phyloP scores from a whole-genome alignment of 1,140 invertebrate genomes.

The Melanaphis sacchari region DNA sequence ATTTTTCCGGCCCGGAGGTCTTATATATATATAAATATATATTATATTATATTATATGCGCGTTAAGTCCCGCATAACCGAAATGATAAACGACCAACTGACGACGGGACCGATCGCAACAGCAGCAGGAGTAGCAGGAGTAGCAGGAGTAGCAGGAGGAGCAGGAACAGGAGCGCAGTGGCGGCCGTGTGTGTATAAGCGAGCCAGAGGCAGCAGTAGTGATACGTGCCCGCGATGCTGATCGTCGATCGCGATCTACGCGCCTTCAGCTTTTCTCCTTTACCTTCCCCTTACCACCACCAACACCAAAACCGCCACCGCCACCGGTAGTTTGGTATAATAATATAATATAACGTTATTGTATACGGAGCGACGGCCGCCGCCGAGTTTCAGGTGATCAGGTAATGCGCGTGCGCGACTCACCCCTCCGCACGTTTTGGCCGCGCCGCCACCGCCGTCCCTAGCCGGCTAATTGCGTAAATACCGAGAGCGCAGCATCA shows the following conservation, averaged over 20 bases:
- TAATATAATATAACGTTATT: background rate
- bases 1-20: slow-evolving; percentile 16
- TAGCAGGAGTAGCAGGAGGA: too few relatives aligned
- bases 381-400: slow-evolving; percentile 12
- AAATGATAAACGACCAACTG: slow-evolving; percentile 4
- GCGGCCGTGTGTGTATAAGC: too few relatives aligned
- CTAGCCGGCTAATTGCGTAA: slow-evolving; percentile 51
- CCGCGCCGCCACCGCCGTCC: background rate
- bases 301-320: too few relatives aligned
- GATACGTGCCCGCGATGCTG: background rate
- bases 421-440: background rate
- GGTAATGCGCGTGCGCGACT: slow-evolving; percentile 34
- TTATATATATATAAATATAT: background rate
- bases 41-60: background rate
- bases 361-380: background rate
- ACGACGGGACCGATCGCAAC: background rate
- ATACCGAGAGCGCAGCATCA: slow-evolving; percentile 47
- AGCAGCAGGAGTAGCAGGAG: background rate
- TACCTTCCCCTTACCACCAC: background rate
- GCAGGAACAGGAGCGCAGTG: too few relatives aligned
- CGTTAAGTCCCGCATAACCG: slow-evolving; percentile 18
- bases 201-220: too few relatives aligned
- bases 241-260: background rate
- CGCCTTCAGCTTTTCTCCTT: background rate
- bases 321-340: too few relatives aligned